Percentiles rank a stretch among this genome's conserved stretches.
Conservation (phyloP, 1,140 invertebrate genomes). For the Heliothis virescens region DNA sequence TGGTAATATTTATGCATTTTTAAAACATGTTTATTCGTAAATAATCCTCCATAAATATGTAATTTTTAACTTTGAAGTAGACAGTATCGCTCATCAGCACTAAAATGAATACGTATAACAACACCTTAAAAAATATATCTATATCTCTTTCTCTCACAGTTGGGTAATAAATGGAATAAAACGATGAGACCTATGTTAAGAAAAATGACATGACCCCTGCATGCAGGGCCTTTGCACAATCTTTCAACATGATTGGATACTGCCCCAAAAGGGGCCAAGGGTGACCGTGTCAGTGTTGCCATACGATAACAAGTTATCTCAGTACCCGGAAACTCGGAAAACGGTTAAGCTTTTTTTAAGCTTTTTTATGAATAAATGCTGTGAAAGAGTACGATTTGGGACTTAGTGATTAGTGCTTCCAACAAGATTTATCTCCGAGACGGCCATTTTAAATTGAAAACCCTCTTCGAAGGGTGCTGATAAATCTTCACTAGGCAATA, state of each 20-base stretch:
- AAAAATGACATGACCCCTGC: neutral
- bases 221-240: constrained; percentile 15
- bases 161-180: neutral
- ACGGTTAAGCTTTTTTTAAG: too few species aligned
- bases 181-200: neutral
- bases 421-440: constrained; percentile 10
- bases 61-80: too few species aligned
- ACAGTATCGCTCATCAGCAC: too few species aligned
- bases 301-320: constrained; percentile 28
- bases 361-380: constrained; percentile 16
- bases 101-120: too few species aligned
- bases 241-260: constrained; percentile 36
- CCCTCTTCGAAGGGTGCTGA: constrained; percentile 6
- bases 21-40: too few species aligned
- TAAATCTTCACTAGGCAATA: constrained; percentile 19
- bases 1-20: too few species aligned
- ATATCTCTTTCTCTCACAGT: neutral
- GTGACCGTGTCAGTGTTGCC: neutral
- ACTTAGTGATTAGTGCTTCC: constrained; percentile 4
- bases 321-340: neutral
- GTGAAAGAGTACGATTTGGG: constrained; percentile 4
- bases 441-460: constrained; percentile 21
- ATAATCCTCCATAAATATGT: too few species aligned
- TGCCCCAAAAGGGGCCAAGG: neutral
- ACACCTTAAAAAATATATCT: too few species aligned